Evolutionary conservation across 2,797 vertebrate genomes (phyloP), one percentile per base, ranked within the genome.

Genomic region (Silurus lanzhouensis): DNA sequence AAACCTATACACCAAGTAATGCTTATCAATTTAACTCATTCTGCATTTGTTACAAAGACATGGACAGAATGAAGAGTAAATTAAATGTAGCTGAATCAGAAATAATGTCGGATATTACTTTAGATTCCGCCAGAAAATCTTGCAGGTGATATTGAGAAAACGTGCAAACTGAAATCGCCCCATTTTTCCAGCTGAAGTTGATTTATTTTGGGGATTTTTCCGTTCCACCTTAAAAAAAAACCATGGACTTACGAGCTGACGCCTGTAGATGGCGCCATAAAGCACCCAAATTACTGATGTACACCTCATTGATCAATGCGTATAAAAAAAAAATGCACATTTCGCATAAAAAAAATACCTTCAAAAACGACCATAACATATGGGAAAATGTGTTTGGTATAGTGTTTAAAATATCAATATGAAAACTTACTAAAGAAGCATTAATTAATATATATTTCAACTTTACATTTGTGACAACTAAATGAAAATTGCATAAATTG

Each of bases 121-220:
- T 84, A 84, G 48, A 63, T 58, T 76, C 55, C 63, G 57, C 52
- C 58, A 82, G 44, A 60, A 58, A 75, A 67, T 79, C 84, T 20
- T 83, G 27, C 84, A 67, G 61, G 55, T 75, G 14, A 25, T 48
- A 71, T 52, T 63, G n/a, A 82, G n/a, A 8, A 83, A 31, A 20
- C 9, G 67, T 5, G 74, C 61, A 17, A 66, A 46, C 8, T 78
- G 77, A 12, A 74, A 71, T 13, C 8, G 38, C 7, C 14, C 12
- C 71, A 52, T 74, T 74, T 57, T 20, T 57, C 15, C 48, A 19
- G n/a, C 27, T n/a, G 13, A 79, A 25, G 19, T 25, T 63, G 77
- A 1, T 22, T 80, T 64, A 44, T 17, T 15, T 7, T 17, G 25
- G 3, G 22, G 7, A 2, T 4, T 66, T 27, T 52, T 31, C n/a